Evolutionary conservation across 2,113 vertebrate species (phyloP).

Genomic region (Plotosus lineatus): DNA sequence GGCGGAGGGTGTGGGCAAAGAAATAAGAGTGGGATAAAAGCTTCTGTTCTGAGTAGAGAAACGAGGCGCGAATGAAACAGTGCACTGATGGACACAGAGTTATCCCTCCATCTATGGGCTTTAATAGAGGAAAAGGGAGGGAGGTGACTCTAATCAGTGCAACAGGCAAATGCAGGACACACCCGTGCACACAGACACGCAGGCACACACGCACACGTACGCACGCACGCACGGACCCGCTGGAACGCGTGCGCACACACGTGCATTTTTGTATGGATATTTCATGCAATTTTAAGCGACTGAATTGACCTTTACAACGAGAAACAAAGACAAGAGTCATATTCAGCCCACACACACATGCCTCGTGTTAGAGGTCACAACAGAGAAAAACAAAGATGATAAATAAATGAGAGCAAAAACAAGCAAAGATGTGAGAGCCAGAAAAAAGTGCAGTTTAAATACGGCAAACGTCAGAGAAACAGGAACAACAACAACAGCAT

Average conservation of each 20-base stretch:
- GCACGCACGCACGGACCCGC: not conserved
- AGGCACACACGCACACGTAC: slow-evolving; percentile 12
- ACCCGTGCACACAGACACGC: slow-evolving; percentile 30
- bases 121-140: not conserved
- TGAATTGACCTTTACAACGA: slow-evolving; percentile 68
- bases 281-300: slow-evolving; percentile 15
- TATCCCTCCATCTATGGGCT: not conserved
- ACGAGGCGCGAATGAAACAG: not conserved
- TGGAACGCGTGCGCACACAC: not conserved
- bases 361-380: slow-evolving; percentile 26
- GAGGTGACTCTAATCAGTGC: not conserved
- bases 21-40: not conserved
- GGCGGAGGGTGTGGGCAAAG: not conserved
- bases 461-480: slow-evolving; percentile 22
- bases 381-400: slow-evolving; percentile 52
- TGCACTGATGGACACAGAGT: not conserved
- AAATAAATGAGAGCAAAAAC: slow-evolving; percentile 26
- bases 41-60: not conserved
- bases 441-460: slow-evolving; percentile 34
- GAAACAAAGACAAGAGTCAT: slow-evolving; percentile 41
- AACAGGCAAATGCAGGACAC: not conserved
- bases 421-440: slow-evolving; percentile 26
- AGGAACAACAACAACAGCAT: slow-evolving; percentile 51
- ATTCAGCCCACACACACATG: slow-evolving; percentile 55
- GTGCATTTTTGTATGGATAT: not conserved